These are phyloP conservation scores for Volucella inflata DNA, from an alignment of 2,888 invertebrate species.

Conservation along the genomic window DNA sequence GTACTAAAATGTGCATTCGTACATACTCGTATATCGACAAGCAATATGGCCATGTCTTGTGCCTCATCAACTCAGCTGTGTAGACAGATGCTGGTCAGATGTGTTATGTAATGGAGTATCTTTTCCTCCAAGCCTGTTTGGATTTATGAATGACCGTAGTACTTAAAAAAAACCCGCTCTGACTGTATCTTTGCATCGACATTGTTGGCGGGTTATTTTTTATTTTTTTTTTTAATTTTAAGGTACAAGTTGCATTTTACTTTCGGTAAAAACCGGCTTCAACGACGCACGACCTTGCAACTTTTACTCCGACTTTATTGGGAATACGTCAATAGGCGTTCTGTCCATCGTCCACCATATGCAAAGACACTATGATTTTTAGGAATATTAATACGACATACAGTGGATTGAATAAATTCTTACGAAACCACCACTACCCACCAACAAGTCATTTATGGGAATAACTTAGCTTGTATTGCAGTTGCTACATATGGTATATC, in stretches of 20 bases:
- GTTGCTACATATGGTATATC: not conserved
- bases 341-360: not conserved
- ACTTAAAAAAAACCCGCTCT: conserved; percentile 27
- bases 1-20: not conserved
- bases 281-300: conserved; percentile 52
- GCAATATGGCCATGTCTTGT: not conserved
- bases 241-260: conserved; percentile 45
- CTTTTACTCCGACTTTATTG: conserved; percentile 42
- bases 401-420: conserved; percentile 3
- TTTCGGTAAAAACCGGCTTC: conserved; percentile 61
- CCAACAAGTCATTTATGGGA: conserved; percentile 4
- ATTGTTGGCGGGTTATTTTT: not conserved
- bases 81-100: conserved; percentile 20
- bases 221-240: not conserved
- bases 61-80: not conserved
- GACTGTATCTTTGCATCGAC: conserved; percentile 11
- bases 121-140: conserved; percentile 12
- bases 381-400: conserved; percentile 24
- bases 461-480: not conserved
- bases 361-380: conserved; percentile 6
- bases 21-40: not conserved
- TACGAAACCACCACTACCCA: conserved; percentile 25
- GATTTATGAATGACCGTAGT: conserved; percentile 41
- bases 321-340: not conserved
- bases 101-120: conserved; percentile 21